Percentiles rank a stretch among this genome's conserved stretches.
These are phyloP conservation scores for Drosophila nasuta DNA, from an alignment of 1,140 invertebrate genomes.

Conservation along the genomic window DNA sequence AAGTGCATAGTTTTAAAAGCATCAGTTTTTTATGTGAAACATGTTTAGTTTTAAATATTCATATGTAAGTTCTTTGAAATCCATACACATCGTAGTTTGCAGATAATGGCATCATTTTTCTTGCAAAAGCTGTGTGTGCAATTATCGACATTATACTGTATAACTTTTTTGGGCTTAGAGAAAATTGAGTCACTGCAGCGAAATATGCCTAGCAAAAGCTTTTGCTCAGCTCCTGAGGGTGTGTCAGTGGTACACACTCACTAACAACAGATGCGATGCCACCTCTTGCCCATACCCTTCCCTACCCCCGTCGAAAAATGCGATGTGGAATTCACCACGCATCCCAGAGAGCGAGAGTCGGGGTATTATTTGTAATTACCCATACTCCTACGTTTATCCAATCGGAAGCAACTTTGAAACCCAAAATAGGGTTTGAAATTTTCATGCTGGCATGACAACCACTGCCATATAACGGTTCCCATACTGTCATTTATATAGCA, in stretches of 20 bases:
- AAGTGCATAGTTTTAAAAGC: too few species aligned
- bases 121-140: too few species aligned
- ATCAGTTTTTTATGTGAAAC: too few species aligned
- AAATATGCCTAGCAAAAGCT: not conserved
- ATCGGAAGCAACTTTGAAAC: conserved; percentile 84
- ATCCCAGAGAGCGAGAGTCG: not conserved
- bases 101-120: too few species aligned
- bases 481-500: conserved; percentile 11
- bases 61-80: too few species aligned
- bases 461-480: conserved; percentile 45
- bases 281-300: conserved; percentile 25
- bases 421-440: conserved; percentile 83
- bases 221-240: conserved; percentile 49
- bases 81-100: too few species aligned
- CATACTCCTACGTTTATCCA: conserved; percentile 80
- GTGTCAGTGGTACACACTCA: conserved; percentile 63
- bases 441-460: conserved; percentile 70
- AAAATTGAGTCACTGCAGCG: conserved; percentile 47
- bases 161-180: conserved; percentile 10
- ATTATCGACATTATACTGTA: not conserved
- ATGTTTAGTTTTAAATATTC: too few species aligned
- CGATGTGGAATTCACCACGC: not conserved
- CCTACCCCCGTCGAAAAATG: not conserved
- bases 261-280: conserved; percentile 55
- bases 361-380: conserved; percentile 81